A percentile compares a stretch with the other conserved stretches of the same genome.
Evolutionary conservation across 2,113 vertebrate genomes (phyloP).

Genomic region (Chlamydotis undulata): DNA sequence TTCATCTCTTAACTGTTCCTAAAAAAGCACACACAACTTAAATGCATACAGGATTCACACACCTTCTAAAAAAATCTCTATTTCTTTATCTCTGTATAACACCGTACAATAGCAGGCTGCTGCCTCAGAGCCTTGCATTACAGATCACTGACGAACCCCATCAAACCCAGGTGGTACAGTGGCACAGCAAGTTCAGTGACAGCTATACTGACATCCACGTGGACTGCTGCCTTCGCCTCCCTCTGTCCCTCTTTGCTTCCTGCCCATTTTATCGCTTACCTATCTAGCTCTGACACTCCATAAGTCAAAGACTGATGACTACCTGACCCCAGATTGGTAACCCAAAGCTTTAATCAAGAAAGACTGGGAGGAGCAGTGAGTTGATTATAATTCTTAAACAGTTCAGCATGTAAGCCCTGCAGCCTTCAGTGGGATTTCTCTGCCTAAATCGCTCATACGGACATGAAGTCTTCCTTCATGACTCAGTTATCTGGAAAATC

Average conservation of each 20-base stretch:
- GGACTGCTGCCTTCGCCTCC: neutral
- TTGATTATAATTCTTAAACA: neutral
- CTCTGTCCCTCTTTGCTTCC: neutral
- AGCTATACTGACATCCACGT: neutral
- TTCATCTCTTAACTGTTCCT: neutral
- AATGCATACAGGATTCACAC: neutral
- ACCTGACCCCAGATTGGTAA: neutral
- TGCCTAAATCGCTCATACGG: neutral
- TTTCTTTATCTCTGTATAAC: neutral
- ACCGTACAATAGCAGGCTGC: neutral
- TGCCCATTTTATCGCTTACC: neutral
- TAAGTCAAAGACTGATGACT: neutral
- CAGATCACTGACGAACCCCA: neutral
- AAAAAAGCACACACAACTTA: neutral
- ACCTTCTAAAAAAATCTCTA: neutral
- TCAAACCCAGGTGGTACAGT: neutral
- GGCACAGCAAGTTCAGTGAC: neutral
- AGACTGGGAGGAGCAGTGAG: neutral
- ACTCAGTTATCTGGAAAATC: neutral
- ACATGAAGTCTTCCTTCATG: neutral
- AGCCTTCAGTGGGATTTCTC: neutral
- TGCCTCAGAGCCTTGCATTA: neutral
- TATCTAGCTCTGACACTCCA: neutral
- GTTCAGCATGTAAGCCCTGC: neutral
- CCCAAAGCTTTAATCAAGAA: neutral